Evolutionary conservation across 2,113 vertebrate species (phyloP).

Genomic region (Microtus ochrogaster): DNA sequence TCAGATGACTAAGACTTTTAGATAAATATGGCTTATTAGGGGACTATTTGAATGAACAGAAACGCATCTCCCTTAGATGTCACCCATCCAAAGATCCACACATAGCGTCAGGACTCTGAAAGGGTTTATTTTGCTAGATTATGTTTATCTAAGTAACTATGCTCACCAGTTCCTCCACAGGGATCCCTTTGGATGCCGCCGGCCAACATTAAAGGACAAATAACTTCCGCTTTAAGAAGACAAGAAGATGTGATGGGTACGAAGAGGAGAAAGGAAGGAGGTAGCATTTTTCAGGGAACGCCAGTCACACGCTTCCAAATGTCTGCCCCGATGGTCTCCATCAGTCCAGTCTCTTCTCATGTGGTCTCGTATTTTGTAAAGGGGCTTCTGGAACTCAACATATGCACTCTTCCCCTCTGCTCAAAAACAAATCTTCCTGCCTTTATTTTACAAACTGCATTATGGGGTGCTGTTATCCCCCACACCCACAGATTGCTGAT

Average conservation of each 20-base stretch:
- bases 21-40: not conserved
- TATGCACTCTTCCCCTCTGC: not conserved
- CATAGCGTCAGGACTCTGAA: not conserved
- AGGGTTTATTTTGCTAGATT: not conserved
- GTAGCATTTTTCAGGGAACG: not conserved
- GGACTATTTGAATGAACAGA: not conserved
- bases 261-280: not conserved
- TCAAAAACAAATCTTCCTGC: not conserved
- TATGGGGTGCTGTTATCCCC: not conserved
- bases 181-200: not conserved
- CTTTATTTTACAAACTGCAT: not conserved
- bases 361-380: not conserved
- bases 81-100: not conserved
- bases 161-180: not conserved
- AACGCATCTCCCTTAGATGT: not conserved
- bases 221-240: not conserved
- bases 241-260: not conserved
- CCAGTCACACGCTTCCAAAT: not conserved
- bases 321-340: accelerated
- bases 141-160: too few relatives aligned
- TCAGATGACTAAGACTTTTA: not conserved
- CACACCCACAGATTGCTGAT: not conserved
- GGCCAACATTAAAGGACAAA: not conserved
- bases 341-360: not conserved
- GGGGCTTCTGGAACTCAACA: not conserved